Evolutionary conservation across 2,888 invertebrate species (phyloP), one percentile per base, ranked within the genome.

Genomic region (Prosopocoilus inquinatus): DNA sequence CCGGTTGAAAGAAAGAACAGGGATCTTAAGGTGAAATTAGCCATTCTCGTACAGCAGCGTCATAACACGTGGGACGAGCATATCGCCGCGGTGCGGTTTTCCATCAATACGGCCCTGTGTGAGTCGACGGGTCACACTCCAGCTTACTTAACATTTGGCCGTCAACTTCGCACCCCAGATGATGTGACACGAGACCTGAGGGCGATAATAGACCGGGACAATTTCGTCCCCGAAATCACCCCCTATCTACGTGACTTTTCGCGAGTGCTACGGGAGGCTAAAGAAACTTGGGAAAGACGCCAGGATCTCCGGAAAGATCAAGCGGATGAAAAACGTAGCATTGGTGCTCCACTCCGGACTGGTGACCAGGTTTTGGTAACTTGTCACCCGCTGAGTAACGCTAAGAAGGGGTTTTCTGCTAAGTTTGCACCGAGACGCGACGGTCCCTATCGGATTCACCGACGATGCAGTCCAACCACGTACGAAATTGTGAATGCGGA

Each of bases 61-160:
- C n/a, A n/a, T n/a, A n/a, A 20, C 20, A 20, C 4, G 0, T 72
- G 71, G 70, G 64, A 63, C 0, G 49, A 55, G 2, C 35, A 34
- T 1, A 45, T 71, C 4, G 58, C 70, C 0, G 11, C 44, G 0
- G 60, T 71, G 0, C 57, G 66, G 1, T 70, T 67, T 16, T 63
- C 68, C 0, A 65, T 68, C 57, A 70, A 69, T 32, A 63, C 59
- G 2, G 61, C 64, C 0, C 12, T 9, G 2, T 58, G 63, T 15
- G 15, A 33, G 2, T 50, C 59, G 1, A 69, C 69, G 64, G 65
- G 66, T 0, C 20, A 33, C 3, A 58, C 66, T 0, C 60, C 71
- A 1, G 67, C 70, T 1, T 70, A 62, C 33, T 53, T 71, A 1
- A 66, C 61, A 0, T 68, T 70, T 38, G 71, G 61, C 1, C 52